phyloP scores from a whole-genome alignment of 2,888 invertebrate genomes.

The Brenthis daphne region DNA sequence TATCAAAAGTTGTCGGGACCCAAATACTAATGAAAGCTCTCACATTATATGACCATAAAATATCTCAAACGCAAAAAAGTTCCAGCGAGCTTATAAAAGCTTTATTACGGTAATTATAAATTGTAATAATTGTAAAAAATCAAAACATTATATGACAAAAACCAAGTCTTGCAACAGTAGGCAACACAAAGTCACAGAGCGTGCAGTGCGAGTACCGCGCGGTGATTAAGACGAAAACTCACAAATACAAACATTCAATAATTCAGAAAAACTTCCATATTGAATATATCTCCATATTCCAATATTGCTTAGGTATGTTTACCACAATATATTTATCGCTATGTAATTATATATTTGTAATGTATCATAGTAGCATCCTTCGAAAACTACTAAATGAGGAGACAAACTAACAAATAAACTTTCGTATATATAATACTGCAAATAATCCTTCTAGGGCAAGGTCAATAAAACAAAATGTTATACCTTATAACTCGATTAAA shows the following conservation, averaged over 20 bases:
- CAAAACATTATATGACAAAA: slow-evolving; percentile 17
- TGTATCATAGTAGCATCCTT: no score
- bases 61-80: no score
- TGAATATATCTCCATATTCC: slow-evolving; percentile 23
- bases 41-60: no score
- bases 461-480: no score
- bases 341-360: neutral
- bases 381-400: no score
- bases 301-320: neutral
- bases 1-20: no score
- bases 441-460: no score
- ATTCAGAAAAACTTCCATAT: slow-evolving; percentile 14
- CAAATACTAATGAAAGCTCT: no score
- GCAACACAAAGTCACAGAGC: neutral
- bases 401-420: no score
- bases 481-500: no score
- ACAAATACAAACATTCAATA: slow-evolving; percentile 17
- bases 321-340: neutral
- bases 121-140: slow-evolving; percentile 13
- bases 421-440: no score
- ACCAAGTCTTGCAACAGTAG: neutral
- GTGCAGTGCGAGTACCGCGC: slow-evolving; percentile 1
- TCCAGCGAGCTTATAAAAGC: neutral
- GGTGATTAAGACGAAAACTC: slow-evolving; percentile 1
- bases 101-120: neutral